Evolutionary conservation across 2,888 invertebrate genomes (phyloP), one percentile per base, ranked within the genome.

Genomic region (Eucera pruinosa): DNA sequence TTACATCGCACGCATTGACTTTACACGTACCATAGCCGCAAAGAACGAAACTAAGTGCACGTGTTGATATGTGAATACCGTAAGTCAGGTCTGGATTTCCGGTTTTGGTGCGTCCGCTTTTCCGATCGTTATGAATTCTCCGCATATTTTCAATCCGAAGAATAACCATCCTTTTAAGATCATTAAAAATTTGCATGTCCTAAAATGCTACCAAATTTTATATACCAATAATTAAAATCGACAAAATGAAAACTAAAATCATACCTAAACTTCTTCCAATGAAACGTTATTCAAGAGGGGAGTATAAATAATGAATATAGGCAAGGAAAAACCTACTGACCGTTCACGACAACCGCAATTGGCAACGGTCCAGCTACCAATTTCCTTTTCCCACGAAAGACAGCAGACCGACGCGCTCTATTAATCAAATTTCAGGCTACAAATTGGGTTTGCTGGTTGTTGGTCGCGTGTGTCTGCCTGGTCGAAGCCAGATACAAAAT

Each of bases 401-500:
- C 23, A 25, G 23, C 25, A 18, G 27, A 65, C n/a, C 27, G 23
- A n/a, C 18, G 36, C 39, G 33, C 18, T 66, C 47, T 33, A 13
- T 50, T 60, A 48, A 52, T 15, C 23, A 71, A 72, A 74, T 82
- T 81, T 41, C 80, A 91, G 91, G 79, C 78, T 70, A 75, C 81
- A 64, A 85, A 81, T 72, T 88, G 87, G 88, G 70, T 89, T 39
- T 86, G 81, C 39, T 90, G 88, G 86, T 67, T 90, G 13, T 36
- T 91, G 68, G 86, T 86, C 54, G 70, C 80, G 9, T 87, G 84
- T 64, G 64, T 89, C 33, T 89, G 87, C 54, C 57, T 89, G 20
- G 76, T 88, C 36, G 88, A 90, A 74, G 91, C 89, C 6, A 88
- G 91, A 62, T 90, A 91, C 81, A 92, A 92, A 76, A 83, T 90